Evolutionary conservation across 2,888 invertebrate genomes (phyloP), one percentile per base, ranked within the genome.

Genomic region (Cecidostiba fungosa): DNA sequence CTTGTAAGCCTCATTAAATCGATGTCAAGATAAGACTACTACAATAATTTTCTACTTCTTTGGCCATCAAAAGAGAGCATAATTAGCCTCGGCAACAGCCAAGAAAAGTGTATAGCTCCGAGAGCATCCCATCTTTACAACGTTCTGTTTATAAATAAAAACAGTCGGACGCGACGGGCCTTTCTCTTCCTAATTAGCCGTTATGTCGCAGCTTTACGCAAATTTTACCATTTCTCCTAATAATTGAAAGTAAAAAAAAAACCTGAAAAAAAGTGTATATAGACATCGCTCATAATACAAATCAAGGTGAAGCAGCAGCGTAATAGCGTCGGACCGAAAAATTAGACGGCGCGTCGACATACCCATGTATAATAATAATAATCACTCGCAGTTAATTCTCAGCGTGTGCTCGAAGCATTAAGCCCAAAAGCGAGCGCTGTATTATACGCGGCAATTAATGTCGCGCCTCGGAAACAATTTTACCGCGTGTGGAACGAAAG

Each of bases 161-260:
- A 66, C 26, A 14, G 39, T 39, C 39, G n/a, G 14, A 72, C 39
- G 23, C 16, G 66, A 23, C 59, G 23, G 10, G 66, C 26, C 66
- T 50, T 54, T 32, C 76, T 50, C 29, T 54, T 29, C 32, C 32
- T 54, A 72, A 72, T 72, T 72, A 43, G 72, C 36, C 36, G 39
- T 72, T 72, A n/a, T 23, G 19, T 39, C 39, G 19, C 23, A 6
- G 23, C 23, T 66, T 66, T 66, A 72, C 72, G 72, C 72, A 72
- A 43, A 72, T 39, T 72, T 72, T 39, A 39, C 16, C n/a, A 54
- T 50, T 79, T 69, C 79, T 70, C 36, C 72, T 50, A 72, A 54
- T 50, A 72, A 54, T 69, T 47, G 76, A 82, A 82, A 59, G 80
- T 70, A 3, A 32, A 69, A 50, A 23, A 66, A 66, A 47, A 43